Percentiles rank a stretch among this genome's conserved stretches.
These are phyloP conservation scores for Blennius ocellaris DNA, from an alignment of 2,113 vertebrate species.

Conservation along the genomic window DNA sequence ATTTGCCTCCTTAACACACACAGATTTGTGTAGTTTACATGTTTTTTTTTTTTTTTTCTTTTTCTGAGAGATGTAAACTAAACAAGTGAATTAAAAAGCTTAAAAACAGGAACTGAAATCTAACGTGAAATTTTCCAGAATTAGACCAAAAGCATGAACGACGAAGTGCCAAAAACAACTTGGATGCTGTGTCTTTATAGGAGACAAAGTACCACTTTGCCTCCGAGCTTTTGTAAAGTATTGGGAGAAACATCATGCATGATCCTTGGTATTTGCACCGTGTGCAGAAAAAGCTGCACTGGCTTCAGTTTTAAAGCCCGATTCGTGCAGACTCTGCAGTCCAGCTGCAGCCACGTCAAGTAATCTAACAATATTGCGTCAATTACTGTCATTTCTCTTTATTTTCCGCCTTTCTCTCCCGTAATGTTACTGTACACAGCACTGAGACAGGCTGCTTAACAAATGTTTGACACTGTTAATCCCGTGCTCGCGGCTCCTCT, in stretches of 20 bases:
- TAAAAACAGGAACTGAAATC: no score
- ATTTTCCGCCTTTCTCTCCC: slow-evolving; percentile 27
- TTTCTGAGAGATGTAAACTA: no score
- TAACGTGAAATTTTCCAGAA: not conserved
- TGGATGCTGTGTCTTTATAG: not conserved
- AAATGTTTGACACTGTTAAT: slow-evolving; percentile 80
- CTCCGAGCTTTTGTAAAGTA: not conserved
- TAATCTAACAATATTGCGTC: slow-evolving; percentile 23
- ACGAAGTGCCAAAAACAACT: no score
- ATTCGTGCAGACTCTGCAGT: not conserved
- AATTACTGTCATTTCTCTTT: slow-evolving; percentile 22
- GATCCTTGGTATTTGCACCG: not conserved
- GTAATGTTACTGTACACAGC: slow-evolving; percentile 44
- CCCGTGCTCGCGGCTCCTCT: slow-evolving; percentile 61
- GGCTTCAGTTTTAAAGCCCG: not conserved
- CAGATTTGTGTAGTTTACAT: no score
- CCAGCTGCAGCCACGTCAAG: slow-evolving; percentile 1
- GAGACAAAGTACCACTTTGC: not conserved
- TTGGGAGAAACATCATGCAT: not conserved
- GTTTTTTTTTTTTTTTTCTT: no score
- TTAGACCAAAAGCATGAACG: not conserved
- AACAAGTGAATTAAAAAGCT: no score
- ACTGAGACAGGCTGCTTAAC: slow-evolving; percentile 63
- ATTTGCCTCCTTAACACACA: no score
- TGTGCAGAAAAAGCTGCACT: not conserved